Evolutionary conservation across 2,888 invertebrate species (phyloP), one percentile per base, ranked within the genome.

Genomic region (Noctua janthe): DNA sequence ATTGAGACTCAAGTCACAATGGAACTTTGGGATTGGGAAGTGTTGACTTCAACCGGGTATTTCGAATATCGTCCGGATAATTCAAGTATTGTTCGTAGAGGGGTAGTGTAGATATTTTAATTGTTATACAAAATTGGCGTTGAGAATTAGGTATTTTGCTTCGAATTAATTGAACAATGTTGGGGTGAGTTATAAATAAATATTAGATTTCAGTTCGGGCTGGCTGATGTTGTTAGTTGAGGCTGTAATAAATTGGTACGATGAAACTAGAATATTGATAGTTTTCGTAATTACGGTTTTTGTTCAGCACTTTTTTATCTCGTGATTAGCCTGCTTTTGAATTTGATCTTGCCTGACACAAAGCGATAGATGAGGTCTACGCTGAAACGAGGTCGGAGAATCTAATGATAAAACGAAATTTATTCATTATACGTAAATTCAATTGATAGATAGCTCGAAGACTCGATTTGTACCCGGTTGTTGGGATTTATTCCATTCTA

Each of bases 1-100:
- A 84, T 88, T 90, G 87, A 90, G 89, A 86, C 56, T 71, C n/a
- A 72, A 88, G 81, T 86, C 85, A 86, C 85, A 88, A 88, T 89
- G 73, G 80, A 88, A 80, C 67, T 83, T 82, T 71, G 83, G 84
- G 85, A 74, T 83, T 43, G 78, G 78, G 76, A 82, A 84, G 59
- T 83, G 73, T 82, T 78, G 88, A 84, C 82, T 87, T 88, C 23
- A 72, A 43, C 75, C 43, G 78, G 59, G 54, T 82, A 80, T 83
- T 83, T 71, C 71, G 71, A 82, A 82, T 86, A 86, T 81, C 70
- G 76, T n/a, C 59, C 74, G 78, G 78, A 56, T 62, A 71, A 69
- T 74, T 59, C 67, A 69, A 80, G 82, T 80, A 74, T 85, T 82
- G 86, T 81, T 75, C 17, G 43, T 13, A 39, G 78, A 74, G 77